Evolutionary conservation across 2,888 invertebrate genomes (phyloP).

Genomic region (Monochamus alternatus): DNA sequence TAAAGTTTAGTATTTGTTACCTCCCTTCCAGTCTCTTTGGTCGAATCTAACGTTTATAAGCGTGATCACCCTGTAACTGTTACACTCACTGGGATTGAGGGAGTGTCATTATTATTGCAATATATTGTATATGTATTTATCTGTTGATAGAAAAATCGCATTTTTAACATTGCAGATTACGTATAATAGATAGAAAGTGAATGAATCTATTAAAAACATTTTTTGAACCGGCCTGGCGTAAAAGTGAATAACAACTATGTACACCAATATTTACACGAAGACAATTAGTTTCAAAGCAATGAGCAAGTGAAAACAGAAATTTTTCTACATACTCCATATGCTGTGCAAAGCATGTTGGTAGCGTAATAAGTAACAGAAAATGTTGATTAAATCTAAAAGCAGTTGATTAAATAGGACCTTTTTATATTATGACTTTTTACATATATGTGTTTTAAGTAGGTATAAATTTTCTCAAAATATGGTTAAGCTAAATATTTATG

Average conservation of each 20-base stretch:
- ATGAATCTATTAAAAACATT: constrained; percentile 15
- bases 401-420: background rate
- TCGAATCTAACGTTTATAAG: too few species aligned
- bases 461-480: too few species aligned
- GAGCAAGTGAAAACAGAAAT: constrained; percentile 43
- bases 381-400: constrained; percentile 16
- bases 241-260: constrained; percentile 4
- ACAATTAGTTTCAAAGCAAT: constrained; percentile 40
- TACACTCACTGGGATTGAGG: too few species aligned
- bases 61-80: too few species aligned
- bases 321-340: constrained; percentile 43
- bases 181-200: constrained; percentile 14
- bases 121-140: too few species aligned
- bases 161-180: too few species aligned
- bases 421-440: background rate
- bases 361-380: constrained; percentile 29
- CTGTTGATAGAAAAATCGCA: too few species aligned
- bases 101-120: too few species aligned
- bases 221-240: constrained; percentile 5
- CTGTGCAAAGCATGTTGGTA: constrained; percentile 35
- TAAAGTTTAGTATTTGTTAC: too few species aligned
- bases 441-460: background rate
- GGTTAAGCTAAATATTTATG: too few species aligned
- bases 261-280: constrained; percentile 13
- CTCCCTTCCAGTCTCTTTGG: too few species aligned